Evolutionary conservation across 2,888 invertebrate genomes (phyloP), one percentile per base, ranked within the genome.

Genomic region (Caenorhabditis sp.): DNA sequence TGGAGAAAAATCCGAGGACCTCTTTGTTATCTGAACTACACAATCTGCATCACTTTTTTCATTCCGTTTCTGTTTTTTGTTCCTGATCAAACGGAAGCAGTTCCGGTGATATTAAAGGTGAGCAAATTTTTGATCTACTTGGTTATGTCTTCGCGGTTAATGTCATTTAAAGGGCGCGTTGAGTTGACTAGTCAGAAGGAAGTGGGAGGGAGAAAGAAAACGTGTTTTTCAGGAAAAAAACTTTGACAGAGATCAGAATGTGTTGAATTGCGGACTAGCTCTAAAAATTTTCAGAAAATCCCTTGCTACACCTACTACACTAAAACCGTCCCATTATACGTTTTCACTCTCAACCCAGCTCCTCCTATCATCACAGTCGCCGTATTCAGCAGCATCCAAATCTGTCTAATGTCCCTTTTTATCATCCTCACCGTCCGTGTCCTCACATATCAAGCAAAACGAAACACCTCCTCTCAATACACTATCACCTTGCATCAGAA

Each of bases 41-140:
- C 35, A 3, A 12, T 51, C 6, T 49, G 49, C n/a, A 19, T 28
- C 19, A 66, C 49, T 12, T 66, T 31, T 51, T 66, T 66, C 22
- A 66, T 66, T 51, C 66, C 66, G 0, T 51, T 66, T 16, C 16
- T 66, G 14, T 66, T 66, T 66, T 66, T 66, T 66, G 66, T 66
- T 5, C 66, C 66, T 4, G 49, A 66, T 66, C 66, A 66, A 26
- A 35, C 2, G 2, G 49, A 66, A 35, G 66, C 66, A 7, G 49
- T 66, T 28, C 49, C 66, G 14, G 12, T 22, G 19, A 49, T 66
- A 5, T 51, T 66, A n/a, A 49, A 51, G 35, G 66, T 66, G 7
- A 51, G 63, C 8, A 19, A 59, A 8, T 19, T 35, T 19, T 35
- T 47, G 47, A 19, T 47, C 47, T 1, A 19, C 2, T 47, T 2